phyloP scores from a whole-genome alignment of 2,113 vertebrate species.

The Anhinga anhinga region DNA sequence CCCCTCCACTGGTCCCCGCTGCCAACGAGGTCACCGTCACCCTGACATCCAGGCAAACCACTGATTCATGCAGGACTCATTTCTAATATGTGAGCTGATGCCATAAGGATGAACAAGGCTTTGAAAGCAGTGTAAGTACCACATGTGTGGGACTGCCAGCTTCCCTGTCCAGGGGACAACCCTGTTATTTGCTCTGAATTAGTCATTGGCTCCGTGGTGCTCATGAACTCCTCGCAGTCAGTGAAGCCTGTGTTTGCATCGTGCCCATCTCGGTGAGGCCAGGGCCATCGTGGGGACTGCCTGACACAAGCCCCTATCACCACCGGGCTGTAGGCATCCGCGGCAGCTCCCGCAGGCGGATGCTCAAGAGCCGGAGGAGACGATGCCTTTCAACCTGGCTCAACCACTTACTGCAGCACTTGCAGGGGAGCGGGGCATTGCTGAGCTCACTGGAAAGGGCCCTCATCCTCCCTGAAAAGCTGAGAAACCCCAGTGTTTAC shows the following conservation, averaged over 20 bases:
- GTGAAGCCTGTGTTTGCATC: fast-evolving
- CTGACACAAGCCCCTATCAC: fast-evolving
- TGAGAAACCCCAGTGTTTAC: neutral
- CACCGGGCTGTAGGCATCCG: fast-evolving
- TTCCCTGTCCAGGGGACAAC: neutral
- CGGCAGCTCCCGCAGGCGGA: neutral
- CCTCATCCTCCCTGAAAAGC: neutral
- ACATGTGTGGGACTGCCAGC: fast-evolving
- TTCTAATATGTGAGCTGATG: fast-evolving
- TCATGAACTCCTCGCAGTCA: fast-evolving
- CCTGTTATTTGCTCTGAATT: neutral
- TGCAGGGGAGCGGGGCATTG: fast-evolving
- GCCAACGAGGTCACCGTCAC: neutral
- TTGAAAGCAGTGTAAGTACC: neutral
- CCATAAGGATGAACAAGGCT: fast-evolving
- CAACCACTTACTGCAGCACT: neutral
- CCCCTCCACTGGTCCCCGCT: neutral
- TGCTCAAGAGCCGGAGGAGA: neutral
- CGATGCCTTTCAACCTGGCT: neutral
- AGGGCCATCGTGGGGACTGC: fast-evolving
- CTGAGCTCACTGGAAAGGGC: neutral
- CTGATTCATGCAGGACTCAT: fast-evolving
- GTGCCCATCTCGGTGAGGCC: fast-evolving
- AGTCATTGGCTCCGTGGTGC: fast-evolving
- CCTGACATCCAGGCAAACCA: fast-evolving